Evolutionary conservation across 2,113 vertebrate species (phyloP), one percentile per base, ranked within the genome.

Genomic region (Callaeas wilsoni): DNA sequence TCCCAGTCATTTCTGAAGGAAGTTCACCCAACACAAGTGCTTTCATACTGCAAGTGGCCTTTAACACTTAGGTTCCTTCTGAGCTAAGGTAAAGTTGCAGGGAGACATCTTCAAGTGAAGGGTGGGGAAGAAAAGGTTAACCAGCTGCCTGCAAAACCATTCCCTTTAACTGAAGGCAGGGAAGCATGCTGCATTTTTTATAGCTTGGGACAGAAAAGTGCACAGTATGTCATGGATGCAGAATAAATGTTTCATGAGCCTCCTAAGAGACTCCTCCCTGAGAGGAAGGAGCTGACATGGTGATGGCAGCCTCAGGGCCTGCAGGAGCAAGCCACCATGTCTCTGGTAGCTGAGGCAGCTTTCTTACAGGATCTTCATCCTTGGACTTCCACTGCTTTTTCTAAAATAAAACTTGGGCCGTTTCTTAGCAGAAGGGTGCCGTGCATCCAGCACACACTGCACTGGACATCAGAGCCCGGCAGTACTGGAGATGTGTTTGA

Each of bases 181-280:
- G 57, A 76, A 21, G 15, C 29, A 82, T 2, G 4, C 22, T 87
- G 87, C 53, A 53, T 89, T 89, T 95, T 93, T 95, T 44, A 89
- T 84, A 75, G 57, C 35, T 41, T 62, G 57, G 73, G 78, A 89
- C 33, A 65, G 70, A 69, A 85, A 62, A 82, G 44, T 26, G 57
- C 62, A 73, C n/a, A 25, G n/a, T 11, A n/a, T 42, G 77, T 73
- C 74, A 84, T 4, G 57, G 93, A 82, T 68, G 46, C 41, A 79
- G 78, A 89, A 46, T 94, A 65, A 94, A 89, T 87, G 13, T 91
- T 96, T 90, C 67, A 93, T 73, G 53, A 82, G 46, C 30, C 53
- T 81, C 80, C 39, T 53, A 30, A 73, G 16, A 59, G 63, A 49
- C 8, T 7, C 37, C 10, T 81, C 16, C 49, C 49, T 33, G 46